Evolutionary conservation across 2,797 vertebrate genomes (phyloP), one percentile per base, ranked within the genome.

Genomic region (Euphonia xanthogaster): DNA sequence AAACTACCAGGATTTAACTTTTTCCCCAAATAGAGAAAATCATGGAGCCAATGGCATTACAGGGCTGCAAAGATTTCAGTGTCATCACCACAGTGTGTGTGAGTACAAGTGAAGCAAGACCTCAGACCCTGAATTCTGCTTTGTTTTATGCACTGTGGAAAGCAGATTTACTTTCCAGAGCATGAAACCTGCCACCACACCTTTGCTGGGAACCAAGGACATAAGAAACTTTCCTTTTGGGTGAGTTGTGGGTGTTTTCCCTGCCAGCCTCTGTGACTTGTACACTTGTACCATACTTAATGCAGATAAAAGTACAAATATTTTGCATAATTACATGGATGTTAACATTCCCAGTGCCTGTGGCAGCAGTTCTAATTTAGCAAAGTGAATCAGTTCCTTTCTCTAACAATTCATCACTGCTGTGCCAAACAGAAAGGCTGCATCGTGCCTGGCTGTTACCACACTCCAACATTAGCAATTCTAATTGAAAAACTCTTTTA

Each of bases 321-420:
- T 94, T 96, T 91, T 96, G 91, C 96, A 95, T 96, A 90, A 97
- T 97, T 94, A 93, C 83, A 90, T 89, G 97, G 93, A 78, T 90
- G 93, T 96, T 96, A 96, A 81, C 75, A 91, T 79, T 76, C 74
- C 10, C 25, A 79, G 67, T 30, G 95, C 88, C 95, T 66, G 47
- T 93, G 80, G 95, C 87, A 86, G 92, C 48, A 24, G 44, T 82
- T 95, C 93, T 90, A 89, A 94, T 93, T 96, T 94, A 88, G 82
- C 65, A 77, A 92, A 94, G 90, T 96, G 88, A 96, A 93, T 93
- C 93, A 86, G 68, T 90, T 96, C 96, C 66, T 96, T 91, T 85
- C 85, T 85, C 88, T 92, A 86, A 96, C 93, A 93, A 87, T 91
- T 87, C 87, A 60, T 83, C 77, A 89, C 58, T 37, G 17, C 78